Percentiles rank a stretch among this genome's conserved stretches.
These are phyloP conservation scores for Metacarcinus magister DNA, from an alignment of 2,888 invertebrate species.

Conservation along the genomic window DNA sequence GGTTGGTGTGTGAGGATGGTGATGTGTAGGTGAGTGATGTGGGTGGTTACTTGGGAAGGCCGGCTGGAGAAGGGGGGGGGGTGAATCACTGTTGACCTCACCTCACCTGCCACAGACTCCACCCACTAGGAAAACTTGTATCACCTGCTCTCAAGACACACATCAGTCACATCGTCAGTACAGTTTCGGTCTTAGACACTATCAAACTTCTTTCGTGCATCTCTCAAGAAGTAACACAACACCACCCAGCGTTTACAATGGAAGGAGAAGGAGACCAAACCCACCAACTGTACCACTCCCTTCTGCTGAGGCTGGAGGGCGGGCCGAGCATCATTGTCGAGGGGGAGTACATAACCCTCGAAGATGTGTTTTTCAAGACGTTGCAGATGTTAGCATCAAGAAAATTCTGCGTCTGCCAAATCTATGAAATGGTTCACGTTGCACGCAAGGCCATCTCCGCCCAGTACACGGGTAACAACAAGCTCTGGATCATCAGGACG, in stretches of 20 bases:
- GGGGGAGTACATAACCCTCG: not conserved
- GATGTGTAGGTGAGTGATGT: too few relatives aligned
- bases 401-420: not conserved
- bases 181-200: not conserved
- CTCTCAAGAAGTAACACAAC: not conserved
- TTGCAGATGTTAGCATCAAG: not conserved
- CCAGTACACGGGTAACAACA: not conserved
- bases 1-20: not conserved
- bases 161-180: not conserved
- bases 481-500: not conserved
- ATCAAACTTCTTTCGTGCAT: not conserved
- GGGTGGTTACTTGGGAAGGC: not conserved
- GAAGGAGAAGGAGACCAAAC: not conserved
- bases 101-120: too few relatives aligned
- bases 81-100: too few relatives aligned
- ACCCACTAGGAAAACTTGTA: too few relatives aligned
- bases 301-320: not conserved
- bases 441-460: not conserved
- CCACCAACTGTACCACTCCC: not conserved
- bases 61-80: accelerated
- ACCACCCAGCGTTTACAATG: not conserved
- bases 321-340: not conserved
- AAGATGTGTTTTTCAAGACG: not conserved
- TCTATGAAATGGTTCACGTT: not conserved
- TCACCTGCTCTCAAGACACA: not conserved